These are phyloP conservation scores for Melanargia galathea DNA, from an alignment of 2,888 invertebrate species.

Conservation along the genomic window DNA sequence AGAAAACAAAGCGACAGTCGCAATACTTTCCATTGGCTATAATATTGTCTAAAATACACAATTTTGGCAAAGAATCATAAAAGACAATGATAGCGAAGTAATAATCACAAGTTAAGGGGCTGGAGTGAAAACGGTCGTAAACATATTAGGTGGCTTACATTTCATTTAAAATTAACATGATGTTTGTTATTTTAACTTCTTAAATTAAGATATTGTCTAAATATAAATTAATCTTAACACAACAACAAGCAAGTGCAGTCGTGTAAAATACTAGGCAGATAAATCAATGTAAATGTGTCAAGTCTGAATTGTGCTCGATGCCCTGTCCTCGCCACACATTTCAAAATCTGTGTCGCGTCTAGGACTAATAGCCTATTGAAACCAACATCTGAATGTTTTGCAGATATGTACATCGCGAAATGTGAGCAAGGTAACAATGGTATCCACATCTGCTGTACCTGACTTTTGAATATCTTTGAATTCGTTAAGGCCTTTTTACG, in stretches of 20 bases:
- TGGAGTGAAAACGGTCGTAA: too few relatives aligned
- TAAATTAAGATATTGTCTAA: not conserved
- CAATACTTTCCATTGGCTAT: too few relatives aligned
- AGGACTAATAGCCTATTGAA: constrained; percentile 30
- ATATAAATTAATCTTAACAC: not conserved
- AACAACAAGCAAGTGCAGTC: constrained; percentile 1
- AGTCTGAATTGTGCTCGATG: constrained; percentile 31
- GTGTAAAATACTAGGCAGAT: constrained; percentile 18
- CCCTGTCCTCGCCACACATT: constrained; percentile 38
- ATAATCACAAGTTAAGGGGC: too few relatives aligned
- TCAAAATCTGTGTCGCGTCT: constrained; percentile 35
- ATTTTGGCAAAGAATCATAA: too few relatives aligned
- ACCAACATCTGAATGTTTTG: constrained; percentile 16
- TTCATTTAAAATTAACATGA: too few relatives aligned
- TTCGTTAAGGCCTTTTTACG: too few relatives aligned
- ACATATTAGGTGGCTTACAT: too few relatives aligned
- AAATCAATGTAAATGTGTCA: constrained; percentile 36
- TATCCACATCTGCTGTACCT: not conserved
- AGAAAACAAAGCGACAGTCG: too few relatives aligned
- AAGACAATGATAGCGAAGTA: too few relatives aligned
- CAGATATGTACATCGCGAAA: constrained; percentile 23
- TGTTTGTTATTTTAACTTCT: not conserved
- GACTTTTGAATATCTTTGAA: not conserved
- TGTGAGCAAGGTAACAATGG: constrained; percentile 16
- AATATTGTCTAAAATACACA: too few relatives aligned